Percentiles rank a stretch among this genome's conserved stretches.
Conservation (phyloP, 2,113 vertebrate species). For the Furnarius figulus region DNA sequence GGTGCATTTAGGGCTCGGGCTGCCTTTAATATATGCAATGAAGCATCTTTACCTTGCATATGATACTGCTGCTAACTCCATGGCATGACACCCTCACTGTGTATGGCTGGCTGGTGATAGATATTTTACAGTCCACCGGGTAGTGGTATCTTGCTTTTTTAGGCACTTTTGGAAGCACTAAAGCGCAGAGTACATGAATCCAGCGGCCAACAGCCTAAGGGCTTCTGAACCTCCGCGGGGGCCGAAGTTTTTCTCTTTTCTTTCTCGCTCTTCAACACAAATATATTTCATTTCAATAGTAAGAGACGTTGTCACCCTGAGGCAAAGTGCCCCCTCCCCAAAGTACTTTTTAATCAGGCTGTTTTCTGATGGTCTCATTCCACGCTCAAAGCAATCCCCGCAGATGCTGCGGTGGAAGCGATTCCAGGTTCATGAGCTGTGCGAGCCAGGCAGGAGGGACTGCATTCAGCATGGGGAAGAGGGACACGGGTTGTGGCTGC, state of each 20-base stretch:
- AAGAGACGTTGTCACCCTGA: constrained; percentile 38
- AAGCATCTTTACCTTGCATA: constrained; percentile 58
- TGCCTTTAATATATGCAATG: constrained; percentile 61
- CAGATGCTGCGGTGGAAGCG: background rate
- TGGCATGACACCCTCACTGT: background rate
- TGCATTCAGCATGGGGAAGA: background rate
- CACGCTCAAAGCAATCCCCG: background rate
- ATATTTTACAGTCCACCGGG: constrained; percentile 16
- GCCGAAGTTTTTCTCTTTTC: constrained; percentile 43
- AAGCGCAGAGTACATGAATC: background rate
- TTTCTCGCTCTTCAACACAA: background rate
- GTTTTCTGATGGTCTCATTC: background rate
- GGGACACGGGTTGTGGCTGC: background rate
- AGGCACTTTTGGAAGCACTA: constrained; percentile 18
- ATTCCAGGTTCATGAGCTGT: constrained; percentile 7
- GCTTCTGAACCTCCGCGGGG: constrained; percentile 19
- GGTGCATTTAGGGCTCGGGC: constrained; percentile 43
- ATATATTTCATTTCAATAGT: constrained; percentile 27
- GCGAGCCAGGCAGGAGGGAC: background rate
- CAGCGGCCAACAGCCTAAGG: constrained; percentile 37
- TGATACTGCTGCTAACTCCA: constrained; percentile 27
- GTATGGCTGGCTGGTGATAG: constrained; percentile 36
- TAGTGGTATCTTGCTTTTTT: constrained; percentile 22
- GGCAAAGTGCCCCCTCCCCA: constrained; percentile 52
- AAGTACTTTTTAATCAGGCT: constrained; percentile 34